Conservation (phyloP, 1,140 invertebrate species). For the Nasonia giraulti region DNA sequence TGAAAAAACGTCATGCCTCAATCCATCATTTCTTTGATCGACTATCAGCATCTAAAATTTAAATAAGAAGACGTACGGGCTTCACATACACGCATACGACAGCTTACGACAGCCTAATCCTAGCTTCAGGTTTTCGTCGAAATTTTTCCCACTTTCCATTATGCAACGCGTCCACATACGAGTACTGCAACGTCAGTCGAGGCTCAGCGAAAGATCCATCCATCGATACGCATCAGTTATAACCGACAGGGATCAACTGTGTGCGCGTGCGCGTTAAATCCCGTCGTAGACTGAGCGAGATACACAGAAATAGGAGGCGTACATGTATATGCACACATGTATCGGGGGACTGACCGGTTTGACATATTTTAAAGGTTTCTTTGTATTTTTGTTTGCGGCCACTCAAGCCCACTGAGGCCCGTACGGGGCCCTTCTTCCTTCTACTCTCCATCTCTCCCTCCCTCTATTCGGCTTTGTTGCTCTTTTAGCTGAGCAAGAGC, state of each 20-base stretch:
- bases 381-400: conserved; percentile 69
- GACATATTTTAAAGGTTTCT: conserved; percentile 66
- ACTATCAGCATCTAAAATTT: conserved; percentile 16
- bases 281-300: not conserved
- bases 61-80: not conserved
- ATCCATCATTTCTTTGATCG: conserved; percentile 1
- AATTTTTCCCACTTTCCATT: conserved; percentile 3
- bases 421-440: not conserved
- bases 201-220: not conserved
- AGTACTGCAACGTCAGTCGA: not conserved
- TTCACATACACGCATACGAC: too few species aligned
- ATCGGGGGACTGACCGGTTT: conserved; percentile 57
- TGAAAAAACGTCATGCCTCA: not conserved
- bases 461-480: conserved; percentile 29
- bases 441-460: not conserved
- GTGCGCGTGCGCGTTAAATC: conserved; percentile 33
- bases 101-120: not conserved
- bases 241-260: not conserved
- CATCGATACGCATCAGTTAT: conserved; percentile 37
- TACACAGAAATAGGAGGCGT: conserved; percentile 12
- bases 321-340: not conserved
- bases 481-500: conserved; percentile 21
- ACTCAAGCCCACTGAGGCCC: conserved; percentile 62
- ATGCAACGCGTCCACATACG: not conserved
- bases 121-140: not conserved